Evolutionary conservation across 2,113 vertebrate species (phyloP).

Genomic region (Mugil cephalus): DNA sequence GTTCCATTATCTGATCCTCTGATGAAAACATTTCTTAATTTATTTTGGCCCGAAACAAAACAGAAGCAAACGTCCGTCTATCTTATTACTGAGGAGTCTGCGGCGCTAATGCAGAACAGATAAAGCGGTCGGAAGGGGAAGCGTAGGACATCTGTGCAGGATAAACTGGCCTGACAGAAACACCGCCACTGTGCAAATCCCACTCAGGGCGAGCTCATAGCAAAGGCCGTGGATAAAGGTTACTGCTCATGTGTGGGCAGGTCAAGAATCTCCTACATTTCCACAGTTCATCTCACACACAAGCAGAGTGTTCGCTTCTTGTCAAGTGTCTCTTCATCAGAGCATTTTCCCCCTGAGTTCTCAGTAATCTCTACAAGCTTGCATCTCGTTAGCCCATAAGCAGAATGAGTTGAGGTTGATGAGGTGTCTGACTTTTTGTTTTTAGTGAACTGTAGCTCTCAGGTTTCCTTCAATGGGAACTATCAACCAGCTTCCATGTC

Average conservation of each 20-base stretch:
- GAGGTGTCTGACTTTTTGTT: not conserved
- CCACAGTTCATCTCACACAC: not conserved
- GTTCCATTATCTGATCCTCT: too few relatives aligned
- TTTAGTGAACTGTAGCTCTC: too few relatives aligned
- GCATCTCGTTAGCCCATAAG: conserved; percentile 4
- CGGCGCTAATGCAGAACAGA: too few relatives aligned
- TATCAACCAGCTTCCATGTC: conserved; percentile 19
- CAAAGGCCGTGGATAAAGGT: not conserved
- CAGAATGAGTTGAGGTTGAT: conserved; percentile 9
- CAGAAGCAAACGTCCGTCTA: too few relatives aligned
- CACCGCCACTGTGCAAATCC: not conserved
- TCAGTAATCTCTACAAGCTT: conserved; percentile 24
- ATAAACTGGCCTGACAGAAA: not conserved
- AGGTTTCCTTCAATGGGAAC: conserved; percentile 16
- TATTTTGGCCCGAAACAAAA: too few relatives aligned
- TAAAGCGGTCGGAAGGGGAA: too few relatives aligned
- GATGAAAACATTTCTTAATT: too few relatives aligned
- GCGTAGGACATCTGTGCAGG: too few relatives aligned
- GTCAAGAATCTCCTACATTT: not conserved
- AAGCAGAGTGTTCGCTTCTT: conserved; percentile 24
- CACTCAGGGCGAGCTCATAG: not conserved
- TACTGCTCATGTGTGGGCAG: not conserved
- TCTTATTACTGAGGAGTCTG: not conserved
- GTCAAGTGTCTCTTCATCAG: conserved; percentile 36
- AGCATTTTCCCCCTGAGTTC: conserved; percentile 54